Evolutionary conservation across 2,888 invertebrate genomes (phyloP).

Genomic region (Drosophila multiciliata): DNA sequence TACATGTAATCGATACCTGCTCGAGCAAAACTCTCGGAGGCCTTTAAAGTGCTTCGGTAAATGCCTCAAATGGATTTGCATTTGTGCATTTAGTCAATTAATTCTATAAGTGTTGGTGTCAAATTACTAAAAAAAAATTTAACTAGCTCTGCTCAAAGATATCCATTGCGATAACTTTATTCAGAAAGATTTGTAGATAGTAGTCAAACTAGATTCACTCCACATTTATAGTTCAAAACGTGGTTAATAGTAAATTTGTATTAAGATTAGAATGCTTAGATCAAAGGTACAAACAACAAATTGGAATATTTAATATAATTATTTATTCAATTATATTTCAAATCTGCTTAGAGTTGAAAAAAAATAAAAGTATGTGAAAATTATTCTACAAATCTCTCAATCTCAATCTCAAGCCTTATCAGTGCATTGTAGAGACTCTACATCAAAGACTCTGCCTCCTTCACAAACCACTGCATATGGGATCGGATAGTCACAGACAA

Average conservation of each 20-base stretch:
- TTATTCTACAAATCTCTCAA: background rate
- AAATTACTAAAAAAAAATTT: background rate
- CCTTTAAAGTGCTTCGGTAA: constrained; percentile 47
- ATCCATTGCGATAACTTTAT: background rate
- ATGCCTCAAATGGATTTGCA: constrained; percentile 36
- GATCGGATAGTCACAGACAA: constrained; percentile 64
- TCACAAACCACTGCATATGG: constrained; percentile 43
- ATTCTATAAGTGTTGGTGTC: constrained; percentile 15
- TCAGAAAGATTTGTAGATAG: background rate
- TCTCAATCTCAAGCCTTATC: too few relatives aligned
- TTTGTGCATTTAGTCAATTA: constrained; percentile 61
- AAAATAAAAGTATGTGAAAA: background rate
- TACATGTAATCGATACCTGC: constrained; percentile 64
- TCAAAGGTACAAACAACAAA: background rate
- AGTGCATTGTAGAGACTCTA: constrained; percentile 14
- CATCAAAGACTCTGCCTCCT: constrained; percentile 30
- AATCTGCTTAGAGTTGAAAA: background rate
- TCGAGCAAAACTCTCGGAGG: constrained; percentile 12
- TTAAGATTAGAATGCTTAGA: background rate
- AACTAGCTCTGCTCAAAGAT: background rate
- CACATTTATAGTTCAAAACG: background rate
- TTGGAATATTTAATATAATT: background rate
- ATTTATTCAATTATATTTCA: background rate
- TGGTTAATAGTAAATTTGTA: background rate
- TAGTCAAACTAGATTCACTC: background rate